A percentile compares a stretch with the other conserved stretches of the same genome.
Conservation (phyloP, 2,113 vertebrate genomes). For the Lichenostomus cassidix region DNA sequence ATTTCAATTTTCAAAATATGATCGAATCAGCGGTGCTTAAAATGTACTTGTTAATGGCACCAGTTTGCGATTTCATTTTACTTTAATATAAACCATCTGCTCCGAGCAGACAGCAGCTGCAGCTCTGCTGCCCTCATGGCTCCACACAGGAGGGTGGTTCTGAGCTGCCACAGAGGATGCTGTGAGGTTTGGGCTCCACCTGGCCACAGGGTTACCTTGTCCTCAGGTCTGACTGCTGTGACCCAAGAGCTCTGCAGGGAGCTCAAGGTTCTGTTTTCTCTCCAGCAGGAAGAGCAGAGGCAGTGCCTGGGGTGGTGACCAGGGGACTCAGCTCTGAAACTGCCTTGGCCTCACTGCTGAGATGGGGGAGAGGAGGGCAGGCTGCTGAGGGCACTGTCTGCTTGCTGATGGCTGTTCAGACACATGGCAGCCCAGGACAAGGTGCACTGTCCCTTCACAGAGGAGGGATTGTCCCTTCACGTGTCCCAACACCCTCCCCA, state of each 20-base stretch:
- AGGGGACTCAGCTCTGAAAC: neutral
- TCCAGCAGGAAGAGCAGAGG: neutral
- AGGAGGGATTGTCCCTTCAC: neutral
- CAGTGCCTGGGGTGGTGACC: neutral
- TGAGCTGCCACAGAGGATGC: neutral
- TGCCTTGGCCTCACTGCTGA: neutral
- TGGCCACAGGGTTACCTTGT: neutral
- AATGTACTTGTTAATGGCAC: constrained; percentile 56
- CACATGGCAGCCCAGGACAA: neutral
- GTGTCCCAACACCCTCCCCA: rapidly evolving
- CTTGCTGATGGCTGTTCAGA: neutral
- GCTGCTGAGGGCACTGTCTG: neutral
- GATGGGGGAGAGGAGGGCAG: neutral
- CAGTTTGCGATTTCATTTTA: constrained; percentile 21
- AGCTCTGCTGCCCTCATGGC: neutral
- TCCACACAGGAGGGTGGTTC: neutral
- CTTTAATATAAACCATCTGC: constrained; percentile 60
- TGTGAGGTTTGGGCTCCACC: neutral
- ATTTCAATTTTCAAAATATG: neutral
- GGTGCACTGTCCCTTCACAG: neutral
- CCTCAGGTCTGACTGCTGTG: neutral
- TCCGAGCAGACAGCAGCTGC: neutral
- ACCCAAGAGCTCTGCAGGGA: neutral
- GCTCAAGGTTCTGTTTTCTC: neutral
- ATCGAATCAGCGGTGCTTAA: constrained; percentile 49